Base-by-base conservation (phyloP, 2,113 vertebrate species). In the Danionella cerebrum region DNA sequence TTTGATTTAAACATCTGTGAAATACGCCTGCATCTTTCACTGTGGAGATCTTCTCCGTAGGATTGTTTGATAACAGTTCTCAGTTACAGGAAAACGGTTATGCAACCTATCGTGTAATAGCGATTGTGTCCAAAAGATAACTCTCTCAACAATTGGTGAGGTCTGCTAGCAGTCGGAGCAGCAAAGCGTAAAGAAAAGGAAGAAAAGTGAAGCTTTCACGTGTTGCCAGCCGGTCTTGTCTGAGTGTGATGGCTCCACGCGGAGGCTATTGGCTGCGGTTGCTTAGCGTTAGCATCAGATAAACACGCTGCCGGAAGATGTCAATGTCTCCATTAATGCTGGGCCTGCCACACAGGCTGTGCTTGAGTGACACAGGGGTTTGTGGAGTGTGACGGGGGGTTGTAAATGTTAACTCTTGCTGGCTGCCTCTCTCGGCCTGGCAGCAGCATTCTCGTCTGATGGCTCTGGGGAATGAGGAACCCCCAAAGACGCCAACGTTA, bases 291-390 rank as follows among this genome's bases (percentile, higher is more conserved):
- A 83, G 78, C 78, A 81, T 83, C 84, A 86, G 83, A 88, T 86
- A 84, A 87, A 86, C 83, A 81, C 80, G 74, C 80, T 86, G 82
- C 83, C 79, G 76, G 80, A 83, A 82, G 83, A 87, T 82, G 83
- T 89, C 85, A 88, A 80, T 50, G 78, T 86, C 83, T 86, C 80
- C 80, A 83, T 87, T 87, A 85, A 85, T 85, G 84, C 79, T 81
- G 77, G 74, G 82, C 75, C 84, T 87, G 85, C 82, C 84, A 82
- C 77, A 70, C 79, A 71, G 78, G 78, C 79, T 71, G 82, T 57
- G 73, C 71, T 82, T 87, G 83, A 87, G 74, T 87, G 84, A 85
- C 82, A 82, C 75, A 19, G 65, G 78, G 82, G 82, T 86, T 84
- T 85, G 81, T 85, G 81, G 73, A 79, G 76, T 79, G 80, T 88